Evolutionary conservation across 2,888 invertebrate genomes (phyloP).

Genomic region (Leptarthrus brevirostris): DNA sequence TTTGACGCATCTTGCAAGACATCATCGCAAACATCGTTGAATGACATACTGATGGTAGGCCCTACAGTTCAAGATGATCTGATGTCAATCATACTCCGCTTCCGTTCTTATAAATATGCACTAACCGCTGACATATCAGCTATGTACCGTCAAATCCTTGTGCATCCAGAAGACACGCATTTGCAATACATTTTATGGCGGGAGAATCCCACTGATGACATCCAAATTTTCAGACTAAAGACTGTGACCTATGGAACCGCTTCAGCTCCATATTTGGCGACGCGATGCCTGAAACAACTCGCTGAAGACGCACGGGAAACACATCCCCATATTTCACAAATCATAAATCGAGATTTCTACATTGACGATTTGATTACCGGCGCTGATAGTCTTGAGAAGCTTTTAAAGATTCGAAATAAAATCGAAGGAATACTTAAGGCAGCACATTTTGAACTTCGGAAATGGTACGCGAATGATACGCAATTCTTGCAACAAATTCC

Average conservation of each 20-base stretch:
- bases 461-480: constrained; percentile 50
- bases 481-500: constrained; percentile 39
- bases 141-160: constrained; percentile 47
- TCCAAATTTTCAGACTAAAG: constrained; percentile 62
- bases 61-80: too few species aligned
- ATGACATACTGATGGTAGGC: too few species aligned
- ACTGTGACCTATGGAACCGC: constrained; percentile 41
- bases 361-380: constrained; percentile 55
- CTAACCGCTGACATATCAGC: constrained; percentile 56
- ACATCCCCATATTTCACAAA: constrained; percentile 35
- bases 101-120: constrained; percentile 41
- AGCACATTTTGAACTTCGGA: not conserved
- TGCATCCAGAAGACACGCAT: constrained; percentile 8
- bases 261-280: constrained; percentile 21
- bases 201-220: constrained; percentile 52
- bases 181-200: constrained; percentile 22
- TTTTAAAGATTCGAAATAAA: not conserved
- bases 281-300: not conserved
- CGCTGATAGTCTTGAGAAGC: constrained; percentile 44
- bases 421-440: not conserved
- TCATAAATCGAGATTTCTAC: constrained; percentile 54
- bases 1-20: too few species aligned
- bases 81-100: too few species aligned
- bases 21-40: too few species aligned
- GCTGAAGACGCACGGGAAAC: not conserved